These are phyloP conservation scores for Tolypeutes matacus DNA, from an alignment of 2,797 vertebrate species.

Conservation along the genomic window DNA sequence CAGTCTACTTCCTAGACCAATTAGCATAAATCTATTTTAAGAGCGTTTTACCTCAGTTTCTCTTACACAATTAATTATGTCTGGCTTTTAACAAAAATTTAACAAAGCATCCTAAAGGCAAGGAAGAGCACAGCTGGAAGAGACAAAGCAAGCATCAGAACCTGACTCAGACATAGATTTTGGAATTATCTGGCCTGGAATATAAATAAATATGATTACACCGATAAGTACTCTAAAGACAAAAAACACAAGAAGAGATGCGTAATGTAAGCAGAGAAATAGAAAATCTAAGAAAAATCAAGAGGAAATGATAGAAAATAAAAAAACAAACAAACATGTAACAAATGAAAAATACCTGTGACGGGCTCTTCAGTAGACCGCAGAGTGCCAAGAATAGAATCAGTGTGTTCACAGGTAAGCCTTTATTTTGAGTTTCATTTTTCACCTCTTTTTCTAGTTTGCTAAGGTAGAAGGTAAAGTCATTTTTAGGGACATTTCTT, in stretches of 20 bases:
- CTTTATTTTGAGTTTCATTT: background rate
- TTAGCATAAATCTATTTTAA: background rate
- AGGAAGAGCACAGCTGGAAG: background rate
- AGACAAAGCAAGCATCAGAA: background rate
- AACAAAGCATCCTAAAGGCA: background rate
- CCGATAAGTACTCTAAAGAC: background rate
- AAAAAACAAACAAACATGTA: background rate
- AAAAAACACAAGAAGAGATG: background rate
- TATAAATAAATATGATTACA: background rate
- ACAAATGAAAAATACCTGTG: background rate
- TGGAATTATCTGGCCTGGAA: background rate
- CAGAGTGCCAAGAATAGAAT: background rate
- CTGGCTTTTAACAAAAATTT: background rate
- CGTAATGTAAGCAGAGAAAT: background rate
- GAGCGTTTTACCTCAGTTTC: background rate
- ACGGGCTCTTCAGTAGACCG: background rate
- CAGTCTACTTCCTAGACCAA: background rate
- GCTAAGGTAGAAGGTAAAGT: too few relatives aligned
- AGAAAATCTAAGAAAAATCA: background rate
- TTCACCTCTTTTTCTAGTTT: too few relatives aligned
- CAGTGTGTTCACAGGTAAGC: too few relatives aligned
- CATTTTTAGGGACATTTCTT: too few relatives aligned
- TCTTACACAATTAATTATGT: background rate
- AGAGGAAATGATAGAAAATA: background rate
- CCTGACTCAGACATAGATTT: background rate